These are phyloP conservation scores for Actinostola sp. DNA, from an alignment of 92 coral and sea anemone genomes.

Conservation along the genomic window DNA sequence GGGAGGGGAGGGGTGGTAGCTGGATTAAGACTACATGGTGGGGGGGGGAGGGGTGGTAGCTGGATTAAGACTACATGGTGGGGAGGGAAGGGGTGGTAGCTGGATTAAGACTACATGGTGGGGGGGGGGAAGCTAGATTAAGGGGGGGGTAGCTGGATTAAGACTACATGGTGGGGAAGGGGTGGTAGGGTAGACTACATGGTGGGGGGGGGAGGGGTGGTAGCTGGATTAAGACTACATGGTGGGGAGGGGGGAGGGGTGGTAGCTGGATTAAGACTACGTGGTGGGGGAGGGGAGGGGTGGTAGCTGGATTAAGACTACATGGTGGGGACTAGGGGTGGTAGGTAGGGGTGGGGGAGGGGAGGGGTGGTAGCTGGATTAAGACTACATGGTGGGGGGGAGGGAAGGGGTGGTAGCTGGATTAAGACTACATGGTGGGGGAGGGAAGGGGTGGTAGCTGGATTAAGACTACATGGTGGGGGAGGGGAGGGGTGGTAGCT, in stretches of 20 bases:
- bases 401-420: too few relatives aligned
- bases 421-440: not conserved
- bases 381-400: not conserved
- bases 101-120: not conserved
- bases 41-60: not conserved
- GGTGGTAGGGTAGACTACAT: not conserved
- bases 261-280: not conserved
- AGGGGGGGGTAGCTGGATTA: too few relatives aligned
- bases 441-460: not conserved
- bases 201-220: not conserved
- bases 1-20: not conserved
- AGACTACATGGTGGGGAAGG: not conserved
- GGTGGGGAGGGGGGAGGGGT: not conserved
- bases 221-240: not conserved
- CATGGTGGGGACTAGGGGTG: not conserved
- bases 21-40: not conserved
- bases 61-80: not conserved
- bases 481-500: not conserved
- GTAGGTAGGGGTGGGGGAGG: too few relatives aligned
- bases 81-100: not conserved
- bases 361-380: too few relatives aligned
- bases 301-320: not conserved
- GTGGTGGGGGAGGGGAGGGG: not conserved
- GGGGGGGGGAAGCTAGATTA: too few relatives aligned
- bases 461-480: not conserved